These are phyloP conservation scores for Mormoops blainvillei DNA, from an alignment of 2,113 vertebrate genomes.

Conservation along the genomic window DNA sequence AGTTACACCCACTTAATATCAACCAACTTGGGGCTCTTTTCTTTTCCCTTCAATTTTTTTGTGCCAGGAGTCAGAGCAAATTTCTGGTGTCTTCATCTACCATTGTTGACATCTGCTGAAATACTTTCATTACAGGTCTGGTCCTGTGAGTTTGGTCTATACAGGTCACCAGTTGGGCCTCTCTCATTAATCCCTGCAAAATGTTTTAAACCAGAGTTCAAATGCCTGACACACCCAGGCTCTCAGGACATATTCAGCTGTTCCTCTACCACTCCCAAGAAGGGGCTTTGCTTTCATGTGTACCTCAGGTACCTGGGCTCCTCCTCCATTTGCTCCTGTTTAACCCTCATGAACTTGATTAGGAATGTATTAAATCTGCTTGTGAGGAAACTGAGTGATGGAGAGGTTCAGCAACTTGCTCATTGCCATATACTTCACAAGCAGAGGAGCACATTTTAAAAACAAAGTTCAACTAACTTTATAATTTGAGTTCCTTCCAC, in stretches of 20 bases:
- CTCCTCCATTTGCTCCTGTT: background rate
- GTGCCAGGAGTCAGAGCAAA: background rate
- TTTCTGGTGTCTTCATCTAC: background rate
- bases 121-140: background rate
- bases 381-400: background rate
- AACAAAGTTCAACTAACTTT: background rate
- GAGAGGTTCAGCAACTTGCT: background rate
- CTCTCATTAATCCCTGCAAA: background rate
- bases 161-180: background rate
- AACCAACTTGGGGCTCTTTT: background rate
- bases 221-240: background rate
- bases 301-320: background rate
- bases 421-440: background rate
- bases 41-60: background rate
- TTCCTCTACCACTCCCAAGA: background rate
- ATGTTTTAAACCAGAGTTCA: background rate
- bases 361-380: background rate
- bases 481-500: background rate
- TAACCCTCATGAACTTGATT: background rate
- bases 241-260: background rate
- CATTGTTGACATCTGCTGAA: background rate
- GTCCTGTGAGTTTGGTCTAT: background rate
- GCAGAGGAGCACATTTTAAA: background rate
- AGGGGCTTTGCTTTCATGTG: background rate
- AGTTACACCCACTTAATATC: background rate